Conservation (phyloP, 2,113 vertebrate genomes). For the Eidolon helvum region DNA sequence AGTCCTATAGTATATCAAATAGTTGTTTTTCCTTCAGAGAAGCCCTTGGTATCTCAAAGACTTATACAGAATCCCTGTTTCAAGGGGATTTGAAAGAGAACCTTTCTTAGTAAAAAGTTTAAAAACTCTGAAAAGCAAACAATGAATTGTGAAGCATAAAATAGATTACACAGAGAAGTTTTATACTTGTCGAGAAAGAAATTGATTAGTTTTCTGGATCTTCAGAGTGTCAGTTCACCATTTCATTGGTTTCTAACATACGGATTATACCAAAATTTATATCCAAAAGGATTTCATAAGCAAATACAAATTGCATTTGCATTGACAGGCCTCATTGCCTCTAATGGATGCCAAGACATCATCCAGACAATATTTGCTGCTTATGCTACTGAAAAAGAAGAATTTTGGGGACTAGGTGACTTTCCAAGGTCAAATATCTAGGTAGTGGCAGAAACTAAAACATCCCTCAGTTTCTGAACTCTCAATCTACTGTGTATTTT, state of each 20-base stretch:
- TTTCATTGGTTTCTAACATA: slow-evolving; percentile 7
- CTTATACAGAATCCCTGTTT: not conserved
- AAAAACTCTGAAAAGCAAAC: slow-evolving; percentile 6
- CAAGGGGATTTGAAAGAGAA: not conserved
- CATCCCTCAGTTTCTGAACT: not conserved
- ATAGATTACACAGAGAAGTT: not conserved
- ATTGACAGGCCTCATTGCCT: not conserved
- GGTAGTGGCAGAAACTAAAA: not conserved
- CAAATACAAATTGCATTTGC: not conserved
- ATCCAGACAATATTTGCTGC: not conserved
- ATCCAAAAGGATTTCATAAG: not conserved
- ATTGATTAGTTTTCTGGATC: slow-evolving; percentile 27
- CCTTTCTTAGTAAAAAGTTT: not conserved
- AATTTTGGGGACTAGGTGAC: not conserved
- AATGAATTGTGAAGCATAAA: not conserved
- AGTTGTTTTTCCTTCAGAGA: not conserved
- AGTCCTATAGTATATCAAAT: not conserved
- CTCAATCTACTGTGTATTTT: not conserved
- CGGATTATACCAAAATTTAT: not conserved
- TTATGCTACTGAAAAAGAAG: not conserved
- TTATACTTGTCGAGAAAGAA: not conserved
- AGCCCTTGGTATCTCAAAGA: not conserved
- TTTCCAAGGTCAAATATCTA: not conserved
- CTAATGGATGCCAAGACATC: not conserved
- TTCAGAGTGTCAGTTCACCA: slow-evolving; percentile 3